These are phyloP conservation scores for Tympanuchus pallidicinctus DNA, from an alignment of 2,113 vertebrate genomes.

Conservation along the genomic window DNA sequence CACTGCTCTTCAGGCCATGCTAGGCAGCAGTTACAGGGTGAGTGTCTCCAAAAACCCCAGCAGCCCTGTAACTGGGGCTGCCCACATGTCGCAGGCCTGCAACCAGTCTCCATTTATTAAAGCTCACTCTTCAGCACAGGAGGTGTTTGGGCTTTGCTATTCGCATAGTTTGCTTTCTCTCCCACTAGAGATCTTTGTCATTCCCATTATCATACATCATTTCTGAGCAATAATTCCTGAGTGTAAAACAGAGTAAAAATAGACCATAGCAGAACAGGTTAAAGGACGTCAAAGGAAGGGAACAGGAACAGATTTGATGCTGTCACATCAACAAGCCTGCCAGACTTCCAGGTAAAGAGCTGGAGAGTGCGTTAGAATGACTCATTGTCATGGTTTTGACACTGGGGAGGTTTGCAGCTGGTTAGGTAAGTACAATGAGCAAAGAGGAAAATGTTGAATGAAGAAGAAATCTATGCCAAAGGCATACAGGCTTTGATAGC, in stretches of 20 bases:
- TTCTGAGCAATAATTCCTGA: background rate
- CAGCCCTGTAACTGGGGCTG: background rate
- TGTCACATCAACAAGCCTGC: background rate
- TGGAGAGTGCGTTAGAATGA: background rate
- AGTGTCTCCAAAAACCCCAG: fast-evolving
- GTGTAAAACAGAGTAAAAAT: background rate
- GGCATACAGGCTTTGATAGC: slow-evolving; percentile 29
- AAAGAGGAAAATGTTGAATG: slow-evolving; percentile 6
- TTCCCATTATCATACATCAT: background rate
- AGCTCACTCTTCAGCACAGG: background rate
- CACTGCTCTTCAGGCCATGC: fast-evolving
- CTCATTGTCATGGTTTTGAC: slow-evolving; percentile 17
- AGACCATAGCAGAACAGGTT: fast-evolving
- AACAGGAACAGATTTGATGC: background rate
- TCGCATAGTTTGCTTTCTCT: background rate
- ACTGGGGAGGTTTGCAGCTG: slow-evolving; percentile 48
- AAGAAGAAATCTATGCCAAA: slow-evolving; percentile 34
- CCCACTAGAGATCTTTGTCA: background rate
- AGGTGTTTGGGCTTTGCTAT: background rate
- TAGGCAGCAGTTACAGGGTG: background rate
- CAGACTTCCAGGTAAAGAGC: slow-evolving; percentile 14
- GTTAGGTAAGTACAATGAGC: background rate
- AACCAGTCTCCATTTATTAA: background rate
- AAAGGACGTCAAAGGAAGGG: background rate
- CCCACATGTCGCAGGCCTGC: background rate